A percentile compares a stretch with the other conserved stretches of the same genome.
These are phyloP conservation scores for Sinella curviseta DNA, from an alignment of 1,140 invertebrate genomes.

Conservation along the genomic window DNA sequence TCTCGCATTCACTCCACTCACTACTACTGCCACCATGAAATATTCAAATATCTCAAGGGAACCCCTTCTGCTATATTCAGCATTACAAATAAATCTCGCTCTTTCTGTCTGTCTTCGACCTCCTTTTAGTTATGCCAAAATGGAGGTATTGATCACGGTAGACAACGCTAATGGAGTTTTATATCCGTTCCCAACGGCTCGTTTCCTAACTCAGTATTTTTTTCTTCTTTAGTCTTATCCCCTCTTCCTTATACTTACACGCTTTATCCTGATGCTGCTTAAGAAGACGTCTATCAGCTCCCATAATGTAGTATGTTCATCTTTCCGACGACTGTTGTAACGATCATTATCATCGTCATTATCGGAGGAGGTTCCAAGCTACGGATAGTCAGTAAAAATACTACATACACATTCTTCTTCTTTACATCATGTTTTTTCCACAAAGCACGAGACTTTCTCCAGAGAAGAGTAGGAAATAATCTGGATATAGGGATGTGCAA, in stretches of 20 bases:
- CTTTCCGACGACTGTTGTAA: slow-evolving; percentile 8
- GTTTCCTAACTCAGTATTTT: neutral
- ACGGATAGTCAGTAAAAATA: neutral
- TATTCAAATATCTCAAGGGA: slow-evolving; percentile 11
- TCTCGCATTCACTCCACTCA: neutral
- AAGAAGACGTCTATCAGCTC: neutral
- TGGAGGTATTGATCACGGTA: slow-evolving; percentile 17
- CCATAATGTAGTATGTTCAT: neutral
- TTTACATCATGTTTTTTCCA: too few species aligned
- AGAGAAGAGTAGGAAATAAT: too few species aligned
- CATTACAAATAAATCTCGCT: slow-evolving; percentile 20
- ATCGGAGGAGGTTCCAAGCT: neutral
- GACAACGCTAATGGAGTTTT: slow-evolving; percentile 25
- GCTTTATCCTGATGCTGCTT: neutral
- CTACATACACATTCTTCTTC: too few species aligned
- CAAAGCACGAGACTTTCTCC: too few species aligned
- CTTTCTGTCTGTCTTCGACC: neutral
- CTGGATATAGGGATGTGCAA: neutral
- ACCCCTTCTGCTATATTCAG: neutral
- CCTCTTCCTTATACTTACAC: neutral
- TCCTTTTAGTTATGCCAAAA: slow-evolving; percentile 10
- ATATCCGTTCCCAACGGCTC: slow-evolving; percentile 17
- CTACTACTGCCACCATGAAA: neutral
- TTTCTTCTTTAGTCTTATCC: neutral
- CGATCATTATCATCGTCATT: slow-evolving; percentile 19